These are phyloP conservation scores for Rhagoletis zephyria DNA, from an alignment of 1,140 invertebrate genomes.

Conservation along the genomic window DNA sequence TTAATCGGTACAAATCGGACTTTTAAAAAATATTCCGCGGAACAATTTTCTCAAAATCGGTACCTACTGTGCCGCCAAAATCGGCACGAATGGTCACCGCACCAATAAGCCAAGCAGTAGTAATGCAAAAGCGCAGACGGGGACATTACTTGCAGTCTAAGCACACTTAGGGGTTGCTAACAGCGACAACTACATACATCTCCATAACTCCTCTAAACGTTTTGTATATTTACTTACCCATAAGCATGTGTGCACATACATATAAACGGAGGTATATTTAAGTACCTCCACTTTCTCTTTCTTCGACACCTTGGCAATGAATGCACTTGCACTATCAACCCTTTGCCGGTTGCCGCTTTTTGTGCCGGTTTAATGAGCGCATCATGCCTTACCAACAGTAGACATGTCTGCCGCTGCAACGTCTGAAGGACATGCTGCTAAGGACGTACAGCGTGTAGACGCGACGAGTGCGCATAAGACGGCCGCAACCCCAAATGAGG, in stretches of 20 bases:
- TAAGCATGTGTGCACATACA: not conserved
- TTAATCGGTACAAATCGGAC: too few species aligned
- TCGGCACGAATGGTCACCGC: too few species aligned
- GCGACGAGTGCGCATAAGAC: not conserved
- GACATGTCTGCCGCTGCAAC: slow-evolving; percentile 40
- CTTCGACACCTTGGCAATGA: slow-evolving; percentile 36
- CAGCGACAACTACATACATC: not conserved
- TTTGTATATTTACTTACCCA: not conserved
- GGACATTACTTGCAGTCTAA: not conserved
- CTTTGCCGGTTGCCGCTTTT: not conserved
- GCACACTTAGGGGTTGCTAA: slow-evolving; percentile 12
- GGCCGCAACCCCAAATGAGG: slow-evolving; percentile 38
- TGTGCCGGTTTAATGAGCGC: slow-evolving; percentile 39
- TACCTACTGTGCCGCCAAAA: too few species aligned
- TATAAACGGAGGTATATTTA: not conserved
- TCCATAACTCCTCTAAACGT: not conserved
- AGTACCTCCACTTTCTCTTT: slow-evolving; percentile 22
- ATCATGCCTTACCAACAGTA: slow-evolving; percentile 8
- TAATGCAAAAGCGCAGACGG: not conserved
- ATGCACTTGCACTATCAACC: slow-evolving; percentile 45
- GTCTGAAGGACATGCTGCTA: slow-evolving; percentile 28
- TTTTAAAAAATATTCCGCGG: too few species aligned
- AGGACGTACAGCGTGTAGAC: not conserved
- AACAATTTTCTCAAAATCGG: too few species aligned
- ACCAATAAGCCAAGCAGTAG: not conserved